These are phyloP conservation scores for Rhinogobio ventralis DNA, from an alignment of 2,797 vertebrate species.

Conservation along the genomic window DNA sequence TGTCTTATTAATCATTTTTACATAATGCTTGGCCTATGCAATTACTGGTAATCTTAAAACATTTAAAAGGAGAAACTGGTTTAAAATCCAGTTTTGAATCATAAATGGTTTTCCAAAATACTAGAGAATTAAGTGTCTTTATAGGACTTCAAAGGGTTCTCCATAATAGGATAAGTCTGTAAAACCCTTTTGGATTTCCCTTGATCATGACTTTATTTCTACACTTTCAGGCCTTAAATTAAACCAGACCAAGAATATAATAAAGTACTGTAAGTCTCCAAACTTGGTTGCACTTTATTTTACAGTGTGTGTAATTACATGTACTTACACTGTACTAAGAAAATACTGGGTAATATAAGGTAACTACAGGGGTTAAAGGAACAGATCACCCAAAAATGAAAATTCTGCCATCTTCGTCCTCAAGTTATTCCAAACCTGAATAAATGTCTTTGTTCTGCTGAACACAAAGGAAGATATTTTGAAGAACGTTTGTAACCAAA, in stretches of 20 bases:
- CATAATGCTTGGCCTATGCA: not conserved
- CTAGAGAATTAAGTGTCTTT: not conserved
- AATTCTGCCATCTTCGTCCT: too few species aligned
- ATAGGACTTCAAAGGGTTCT: conserved; percentile 32
- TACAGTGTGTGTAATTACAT: too few species aligned
- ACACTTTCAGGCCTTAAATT: not conserved
- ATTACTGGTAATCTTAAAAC: not conserved
- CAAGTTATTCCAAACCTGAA: too few species aligned
- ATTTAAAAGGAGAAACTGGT: not conserved
- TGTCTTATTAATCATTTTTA: not conserved
- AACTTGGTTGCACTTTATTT: not conserved
- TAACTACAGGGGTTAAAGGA: too few species aligned
- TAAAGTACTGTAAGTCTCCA: not conserved
- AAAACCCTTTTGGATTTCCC: not conserved
- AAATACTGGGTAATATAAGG: too few species aligned
- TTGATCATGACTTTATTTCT: not conserved
- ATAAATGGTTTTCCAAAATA: conserved; percentile 6
- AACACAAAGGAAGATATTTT: too few species aligned
- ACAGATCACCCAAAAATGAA: too few species aligned
- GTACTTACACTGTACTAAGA: too few species aligned
- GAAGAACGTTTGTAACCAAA: too few species aligned
- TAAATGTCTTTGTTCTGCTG: too few species aligned
- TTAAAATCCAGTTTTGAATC: conserved; percentile 8
- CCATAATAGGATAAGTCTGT: not conserved
- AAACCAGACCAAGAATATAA: conserved; percentile 5